Percentiles rank a stretch among this genome's conserved stretches.
Evolutionary conservation across 2,797 vertebrate genomes (phyloP).

Genomic region (Yasuhikotakia modesta): DNA sequence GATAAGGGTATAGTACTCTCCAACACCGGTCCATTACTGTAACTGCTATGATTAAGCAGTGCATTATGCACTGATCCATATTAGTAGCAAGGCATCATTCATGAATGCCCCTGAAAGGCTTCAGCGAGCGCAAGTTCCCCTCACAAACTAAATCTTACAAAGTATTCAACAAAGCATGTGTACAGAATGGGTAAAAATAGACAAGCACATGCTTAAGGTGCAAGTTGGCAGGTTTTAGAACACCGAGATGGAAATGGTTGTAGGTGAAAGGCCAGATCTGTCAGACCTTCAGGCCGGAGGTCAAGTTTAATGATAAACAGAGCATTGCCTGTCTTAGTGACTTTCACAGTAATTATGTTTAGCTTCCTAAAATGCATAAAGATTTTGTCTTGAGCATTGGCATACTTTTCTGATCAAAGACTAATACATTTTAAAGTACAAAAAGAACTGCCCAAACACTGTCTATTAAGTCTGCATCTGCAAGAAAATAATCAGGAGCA

Average conservation of each 20-base stretch:
- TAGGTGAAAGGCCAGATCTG: not conserved
- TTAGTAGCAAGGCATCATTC: not conserved
- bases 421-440: too few relatives aligned
- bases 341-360: too few relatives aligned
- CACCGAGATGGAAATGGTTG: not conserved
- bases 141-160: not conserved
- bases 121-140: not conserved
- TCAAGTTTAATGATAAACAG: constrained; percentile 32
- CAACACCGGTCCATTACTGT: too few relatives aligned
- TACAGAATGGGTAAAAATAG: not conserved
- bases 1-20: too few relatives aligned
- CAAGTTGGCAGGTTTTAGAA: not conserved
- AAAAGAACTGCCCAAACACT: not conserved
- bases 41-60: not conserved
- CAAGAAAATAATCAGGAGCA: constrained; percentile 13
- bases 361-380: too few relatives aligned
- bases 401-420: too few relatives aligned
- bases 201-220: not conserved
- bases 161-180: not conserved
- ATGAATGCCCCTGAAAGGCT: not conserved
- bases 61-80: not conserved
- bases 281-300: too few relatives aligned
- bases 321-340: too few relatives aligned
- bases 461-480: not conserved
- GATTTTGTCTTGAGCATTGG: too few relatives aligned